Evolutionary conservation across 2,113 vertebrate species (phyloP), one percentile per base, ranked within the genome.

Genomic region (Mobula hypostoma): DNA sequence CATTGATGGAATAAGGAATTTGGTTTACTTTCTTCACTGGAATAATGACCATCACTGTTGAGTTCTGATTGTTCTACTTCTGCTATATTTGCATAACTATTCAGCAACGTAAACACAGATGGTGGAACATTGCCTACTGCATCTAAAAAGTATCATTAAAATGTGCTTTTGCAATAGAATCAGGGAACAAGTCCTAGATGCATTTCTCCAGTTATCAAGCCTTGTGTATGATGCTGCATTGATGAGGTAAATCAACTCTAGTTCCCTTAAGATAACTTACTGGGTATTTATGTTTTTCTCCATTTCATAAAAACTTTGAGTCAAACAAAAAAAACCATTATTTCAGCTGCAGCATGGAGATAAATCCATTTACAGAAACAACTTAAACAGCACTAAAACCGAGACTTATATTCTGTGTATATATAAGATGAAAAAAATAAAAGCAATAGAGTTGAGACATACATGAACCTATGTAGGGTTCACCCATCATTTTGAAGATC

Each of bases 91-190:
- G 70, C 21, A 29, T 56, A 93, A 56, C 91, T 48, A 72, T 72
- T 70, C 90, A 27, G 68, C n/a, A 70, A 91, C 68, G 24, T 92
- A 21, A 21, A 74, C 66, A 40, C 66, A 92, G 66, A 92, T 92
- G 90, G 68, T 40, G 90, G 68, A 66, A 92, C 66, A 92, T 92
- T 92, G 90, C 90, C 91, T 76, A 56, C 70, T 56, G 70, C 91
- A 93, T 56, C 68, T 14, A 72, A 76, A 76, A 70, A 74, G 29
- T 32, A 74, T 36, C 90, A 74, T 93, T 24, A 70, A 72, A 56
- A 40, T 76, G 70, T 76, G 40, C 70, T 48, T 74, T 70, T 56
- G 12, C 70, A 74, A 74, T 76, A 74, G 24, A 93, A 93, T 93
- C 21, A 74, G 19, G 48, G 56, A 93, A 76, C 36, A 74, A 36